Evolutionary conservation across 2,113 vertebrate genomes (phyloP).

Genomic region (Coptodon rendalli): DNA sequence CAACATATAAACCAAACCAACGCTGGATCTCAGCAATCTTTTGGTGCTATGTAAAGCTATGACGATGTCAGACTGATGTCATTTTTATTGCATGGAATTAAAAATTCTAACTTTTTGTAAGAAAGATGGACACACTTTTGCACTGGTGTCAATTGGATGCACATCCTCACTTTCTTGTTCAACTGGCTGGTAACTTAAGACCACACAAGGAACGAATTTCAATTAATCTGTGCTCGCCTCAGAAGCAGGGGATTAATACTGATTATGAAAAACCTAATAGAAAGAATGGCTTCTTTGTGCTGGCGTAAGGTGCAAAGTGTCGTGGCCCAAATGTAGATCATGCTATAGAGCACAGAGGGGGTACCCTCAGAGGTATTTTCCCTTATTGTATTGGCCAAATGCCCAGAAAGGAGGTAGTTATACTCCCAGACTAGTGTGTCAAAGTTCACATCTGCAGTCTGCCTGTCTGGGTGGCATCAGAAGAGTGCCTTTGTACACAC

Average conservation of each 20-base stretch:
- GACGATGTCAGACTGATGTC: neutral
- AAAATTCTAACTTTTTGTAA: neutral
- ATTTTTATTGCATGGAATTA: neutral
- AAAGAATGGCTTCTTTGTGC: conserved; percentile 50
- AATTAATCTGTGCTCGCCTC: neutral
- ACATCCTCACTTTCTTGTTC: neutral
- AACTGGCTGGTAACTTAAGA: neutral
- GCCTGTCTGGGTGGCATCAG: conserved; percentile 21
- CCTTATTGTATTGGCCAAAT: conserved; percentile 24
- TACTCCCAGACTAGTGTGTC: conserved; percentile 41
- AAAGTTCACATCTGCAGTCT: conserved; percentile 58
- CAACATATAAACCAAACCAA: neutral
- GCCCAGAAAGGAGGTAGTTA: conserved; percentile 15
- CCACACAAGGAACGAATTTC: neutral
- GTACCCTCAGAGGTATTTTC: conserved; percentile 46
- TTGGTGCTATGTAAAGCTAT: neutral
- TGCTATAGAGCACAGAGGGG: neutral
- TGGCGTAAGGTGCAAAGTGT: neutral
- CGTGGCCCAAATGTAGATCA: conserved; percentile 16
- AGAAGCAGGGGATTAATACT: conserved; percentile 14
- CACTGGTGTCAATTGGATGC: neutral
- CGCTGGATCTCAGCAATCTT: neutral
- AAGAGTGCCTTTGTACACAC: neutral
- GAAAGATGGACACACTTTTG: neutral
- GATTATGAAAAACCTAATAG: conserved; percentile 27